Percentiles rank a stretch among this genome's conserved stretches.
phyloP scores from a whole-genome alignment of 2,797 vertebrate genomes.

The Oceanodroma leucorhoa region DNA sequence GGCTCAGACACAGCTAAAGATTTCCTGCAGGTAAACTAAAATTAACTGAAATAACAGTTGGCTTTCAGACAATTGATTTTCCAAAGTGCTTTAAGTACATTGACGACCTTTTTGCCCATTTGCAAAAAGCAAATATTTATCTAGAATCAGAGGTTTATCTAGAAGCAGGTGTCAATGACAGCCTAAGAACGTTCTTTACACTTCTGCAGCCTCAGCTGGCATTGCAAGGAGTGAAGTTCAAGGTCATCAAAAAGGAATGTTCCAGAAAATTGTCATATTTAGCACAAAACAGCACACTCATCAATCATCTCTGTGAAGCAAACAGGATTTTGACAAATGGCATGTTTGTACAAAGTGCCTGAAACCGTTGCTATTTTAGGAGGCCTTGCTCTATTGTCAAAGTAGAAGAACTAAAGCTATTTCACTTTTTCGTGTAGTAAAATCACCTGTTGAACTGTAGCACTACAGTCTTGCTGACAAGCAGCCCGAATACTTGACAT shows the following conservation, averaged over 20 bases:
- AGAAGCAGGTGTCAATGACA: background rate
- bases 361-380: slow-evolving; percentile 25
- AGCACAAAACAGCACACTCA: slow-evolving; percentile 29
- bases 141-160: background rate
- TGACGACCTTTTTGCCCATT: background rate
- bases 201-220: background rate
- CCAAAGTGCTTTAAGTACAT: background rate
- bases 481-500: background rate
- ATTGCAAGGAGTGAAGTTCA: slow-evolving; percentile 1
- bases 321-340: slow-evolving; percentile 20
- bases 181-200: background rate
- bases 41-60: background rate
- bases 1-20: background rate
- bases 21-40: background rate
- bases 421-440: background rate
- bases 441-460: background rate
- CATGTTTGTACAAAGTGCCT: slow-evolving; percentile 10
- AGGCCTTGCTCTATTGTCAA: background rate
- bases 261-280: slow-evolving; percentile 46
- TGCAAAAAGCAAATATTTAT: background rate
- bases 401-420: background rate
- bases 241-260: slow-evolving; percentile 10
- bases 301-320: slow-evolving; percentile 21
- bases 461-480: background rate
- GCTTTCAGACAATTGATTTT: background rate